Evolutionary conservation across 2,797 vertebrate species (phyloP).

Genomic region (Scolopax bukidnonensis): DNA sequence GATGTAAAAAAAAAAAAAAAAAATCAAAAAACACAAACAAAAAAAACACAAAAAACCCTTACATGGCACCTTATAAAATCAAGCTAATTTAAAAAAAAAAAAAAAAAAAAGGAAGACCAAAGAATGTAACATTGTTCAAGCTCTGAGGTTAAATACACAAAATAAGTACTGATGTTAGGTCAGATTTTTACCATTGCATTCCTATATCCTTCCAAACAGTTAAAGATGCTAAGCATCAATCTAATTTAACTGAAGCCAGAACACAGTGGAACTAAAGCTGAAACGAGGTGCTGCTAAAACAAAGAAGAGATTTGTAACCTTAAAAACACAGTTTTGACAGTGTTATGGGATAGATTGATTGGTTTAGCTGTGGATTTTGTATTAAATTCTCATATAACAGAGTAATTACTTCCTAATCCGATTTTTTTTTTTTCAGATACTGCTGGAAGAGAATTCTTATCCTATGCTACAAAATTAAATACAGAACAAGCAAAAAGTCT

Average conservation of each 20-base stretch:
- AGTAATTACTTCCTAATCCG: background rate
- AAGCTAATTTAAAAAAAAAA: background rate
- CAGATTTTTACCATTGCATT: background rate
- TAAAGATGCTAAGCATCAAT: background rate
- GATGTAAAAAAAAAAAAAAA: background rate
- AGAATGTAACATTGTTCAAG: background rate
- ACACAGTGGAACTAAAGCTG: background rate
- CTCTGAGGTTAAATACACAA: background rate
- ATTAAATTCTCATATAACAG: background rate
- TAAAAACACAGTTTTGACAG: background rate
- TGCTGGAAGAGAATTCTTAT: background rate
- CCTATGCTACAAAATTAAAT: background rate
- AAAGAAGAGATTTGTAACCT: background rate
- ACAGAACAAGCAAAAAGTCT: background rate
- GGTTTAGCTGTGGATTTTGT: background rate
- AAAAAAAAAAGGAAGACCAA: background rate
- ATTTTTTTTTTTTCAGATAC: background rate
- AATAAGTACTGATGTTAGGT: background rate
- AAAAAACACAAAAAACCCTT: rapidly evolving
- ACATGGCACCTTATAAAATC: background rate
- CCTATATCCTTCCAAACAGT: background rate
- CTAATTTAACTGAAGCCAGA: background rate
- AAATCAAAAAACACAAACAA: background rate
- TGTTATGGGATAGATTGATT: rapidly evolving
- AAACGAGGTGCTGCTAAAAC: background rate